Evolutionary conservation across 2,888 invertebrate species (phyloP).

Genomic region (Pammene aurita): DNA sequence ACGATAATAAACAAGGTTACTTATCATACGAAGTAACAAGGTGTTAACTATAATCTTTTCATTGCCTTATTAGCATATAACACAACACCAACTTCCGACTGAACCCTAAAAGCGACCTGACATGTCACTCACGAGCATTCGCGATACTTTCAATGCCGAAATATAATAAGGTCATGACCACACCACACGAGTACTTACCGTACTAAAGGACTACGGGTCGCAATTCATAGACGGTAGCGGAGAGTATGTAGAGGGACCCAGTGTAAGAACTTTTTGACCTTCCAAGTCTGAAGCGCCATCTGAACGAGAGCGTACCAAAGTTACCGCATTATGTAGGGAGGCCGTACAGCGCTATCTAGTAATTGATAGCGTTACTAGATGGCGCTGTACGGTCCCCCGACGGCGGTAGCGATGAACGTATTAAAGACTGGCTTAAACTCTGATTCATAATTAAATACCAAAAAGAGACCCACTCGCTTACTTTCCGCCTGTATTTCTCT

Average conservation of each 20-base stretch:
- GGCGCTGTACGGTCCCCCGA: no score
- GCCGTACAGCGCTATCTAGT: no score
- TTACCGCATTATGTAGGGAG: no score
- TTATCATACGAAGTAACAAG: background rate
- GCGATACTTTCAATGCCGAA: slow-evolving; percentile 72
- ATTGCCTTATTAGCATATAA: slow-evolving; percentile 11
- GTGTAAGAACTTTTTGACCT: no score
- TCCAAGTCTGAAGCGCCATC: no score
- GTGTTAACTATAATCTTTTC: background rate
- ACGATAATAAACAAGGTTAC: background rate
- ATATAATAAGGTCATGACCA: slow-evolving; percentile 75
- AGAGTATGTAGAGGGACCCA: background rate
- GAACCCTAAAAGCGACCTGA: slow-evolving; percentile 52
- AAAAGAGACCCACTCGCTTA: no score
- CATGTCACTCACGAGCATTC: slow-evolving; percentile 67
- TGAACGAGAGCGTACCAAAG: no score
- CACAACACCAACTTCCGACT: slow-evolving; percentile 24
- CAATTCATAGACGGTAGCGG: background rate
- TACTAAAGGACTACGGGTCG: slow-evolving; percentile 50
- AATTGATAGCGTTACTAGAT: no score
- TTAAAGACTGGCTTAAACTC: no score
- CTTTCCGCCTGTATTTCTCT: no score
- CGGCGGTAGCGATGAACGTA: background rate
- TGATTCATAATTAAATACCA: background rate
- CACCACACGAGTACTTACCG: slow-evolving; percentile 57